A percentile compares a stretch with the other conserved stretches of the same genome.
Conservation (phyloP, 2,888 invertebrate genomes). For the Luffia ferchaultella region DNA sequence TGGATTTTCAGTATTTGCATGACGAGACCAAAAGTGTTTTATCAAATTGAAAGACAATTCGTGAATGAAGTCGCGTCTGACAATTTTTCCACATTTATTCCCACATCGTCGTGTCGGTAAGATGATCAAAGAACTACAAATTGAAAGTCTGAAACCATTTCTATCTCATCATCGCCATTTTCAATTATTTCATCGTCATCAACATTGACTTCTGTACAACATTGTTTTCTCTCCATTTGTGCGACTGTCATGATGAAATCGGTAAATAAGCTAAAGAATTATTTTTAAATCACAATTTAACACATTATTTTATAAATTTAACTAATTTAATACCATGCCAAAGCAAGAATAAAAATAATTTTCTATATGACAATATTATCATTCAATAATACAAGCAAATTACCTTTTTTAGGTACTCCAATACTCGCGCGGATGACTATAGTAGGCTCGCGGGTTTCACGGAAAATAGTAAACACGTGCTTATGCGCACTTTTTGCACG, state of each 20-base stretch:
- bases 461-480: background rate
- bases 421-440: background rate
- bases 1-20: conserved; percentile 4
- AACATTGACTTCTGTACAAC: no score
- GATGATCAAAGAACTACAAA: conserved; percentile 1
- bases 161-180: no score
- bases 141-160: background rate
- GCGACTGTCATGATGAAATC: no score
- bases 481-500: background rate
- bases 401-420: background rate
- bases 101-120: conserved; percentile 5
- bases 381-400: background rate
- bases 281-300: no score
- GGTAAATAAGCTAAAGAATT: no score
- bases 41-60: conserved; percentile 1
- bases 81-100: conserved; percentile 2
- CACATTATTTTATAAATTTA: no score
- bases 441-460: background rate
- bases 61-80: conserved; percentile 1
- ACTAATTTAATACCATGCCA: no score
- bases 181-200: no score
- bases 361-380: no score
- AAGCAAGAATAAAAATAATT: no score
- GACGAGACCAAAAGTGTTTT: conserved; percentile 5
- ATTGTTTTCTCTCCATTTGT: no score